phyloP scores from a whole-genome alignment of 2,888 invertebrate species.

The Quadroppia sp. region DNA sequence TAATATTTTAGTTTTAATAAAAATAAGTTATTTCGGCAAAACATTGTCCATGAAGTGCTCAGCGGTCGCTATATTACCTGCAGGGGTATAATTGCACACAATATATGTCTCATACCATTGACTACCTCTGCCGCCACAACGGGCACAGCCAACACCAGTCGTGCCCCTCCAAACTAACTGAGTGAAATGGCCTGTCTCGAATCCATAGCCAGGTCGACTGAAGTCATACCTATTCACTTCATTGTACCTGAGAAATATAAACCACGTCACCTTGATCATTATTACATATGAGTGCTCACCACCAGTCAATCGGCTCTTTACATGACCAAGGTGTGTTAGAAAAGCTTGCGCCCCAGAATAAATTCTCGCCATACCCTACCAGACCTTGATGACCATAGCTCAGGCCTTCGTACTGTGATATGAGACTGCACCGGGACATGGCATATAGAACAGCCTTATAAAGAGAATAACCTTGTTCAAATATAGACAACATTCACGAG shows the following conservation, averaged over 20 bases:
- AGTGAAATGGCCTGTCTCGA: conserved; percentile 35
- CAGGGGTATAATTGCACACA: background rate
- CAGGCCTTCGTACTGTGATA: background rate
- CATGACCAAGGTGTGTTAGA: background rate
- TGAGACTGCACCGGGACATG: conserved; percentile 8
- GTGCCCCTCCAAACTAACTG: conserved; percentile 31
- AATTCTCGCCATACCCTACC: background rate
- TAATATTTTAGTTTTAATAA: no score
- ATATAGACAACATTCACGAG: background rate
- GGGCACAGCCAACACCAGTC: conserved; percentile 35
- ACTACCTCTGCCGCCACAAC: background rate
- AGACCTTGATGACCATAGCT: background rate
- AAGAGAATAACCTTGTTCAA: background rate
- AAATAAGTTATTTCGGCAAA: background rate
- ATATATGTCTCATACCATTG: conserved; percentile 3
- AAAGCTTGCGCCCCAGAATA: background rate
- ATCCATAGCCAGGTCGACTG: background rate
- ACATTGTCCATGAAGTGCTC: background rate
- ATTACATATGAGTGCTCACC: background rate
- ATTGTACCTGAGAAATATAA: conserved; percentile 20
- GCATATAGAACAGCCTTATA: background rate
- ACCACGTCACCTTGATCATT: background rate
- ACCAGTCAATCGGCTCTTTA: background rate
- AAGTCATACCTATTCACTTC: conserved; percentile 27
- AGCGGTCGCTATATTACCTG: background rate